These are phyloP conservation scores for Lophochroa leadbeateri DNA, from an alignment of 2,113 vertebrate genomes.

Conservation along the genomic window DNA sequence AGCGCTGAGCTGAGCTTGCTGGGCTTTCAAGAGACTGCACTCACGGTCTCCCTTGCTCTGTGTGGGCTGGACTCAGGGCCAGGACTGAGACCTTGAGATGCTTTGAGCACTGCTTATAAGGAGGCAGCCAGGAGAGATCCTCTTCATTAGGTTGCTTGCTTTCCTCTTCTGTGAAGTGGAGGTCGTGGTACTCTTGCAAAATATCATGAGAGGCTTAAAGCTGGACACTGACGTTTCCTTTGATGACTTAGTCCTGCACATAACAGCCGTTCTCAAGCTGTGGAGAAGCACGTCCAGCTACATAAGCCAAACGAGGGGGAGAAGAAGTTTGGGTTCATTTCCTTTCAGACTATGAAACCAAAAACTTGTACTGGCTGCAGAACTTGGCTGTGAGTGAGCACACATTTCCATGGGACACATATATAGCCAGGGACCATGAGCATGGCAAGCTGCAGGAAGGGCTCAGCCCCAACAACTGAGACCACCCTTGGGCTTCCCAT, in stretches of 20 bases:
- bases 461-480: too few species aligned
- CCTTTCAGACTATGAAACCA: background rate
- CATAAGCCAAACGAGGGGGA: background rate
- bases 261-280: background rate
- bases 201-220: background rate
- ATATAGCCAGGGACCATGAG: fast-evolving
- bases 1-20: background rate
- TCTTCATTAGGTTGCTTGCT: background rate
- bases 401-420: background rate
- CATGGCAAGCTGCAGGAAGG: too few species aligned
- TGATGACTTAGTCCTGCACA: background rate
- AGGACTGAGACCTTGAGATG: fast-evolving
- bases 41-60: fast-evolving
- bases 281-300: background rate
- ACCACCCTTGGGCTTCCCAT: background rate
- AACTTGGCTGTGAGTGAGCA: fast-evolving
- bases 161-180: background rate
- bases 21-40: background rate
- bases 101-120: background rate
- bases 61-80: background rate
- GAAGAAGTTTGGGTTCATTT: background rate
- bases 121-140: background rate
- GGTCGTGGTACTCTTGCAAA: background rate
- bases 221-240: background rate
- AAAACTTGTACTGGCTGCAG: background rate